A percentile compares a stretch with the other conserved stretches of the same genome.
phyloP scores from a whole-genome alignment of 2,113 vertebrate species.

The Gymnogyps californianus region DNA sequence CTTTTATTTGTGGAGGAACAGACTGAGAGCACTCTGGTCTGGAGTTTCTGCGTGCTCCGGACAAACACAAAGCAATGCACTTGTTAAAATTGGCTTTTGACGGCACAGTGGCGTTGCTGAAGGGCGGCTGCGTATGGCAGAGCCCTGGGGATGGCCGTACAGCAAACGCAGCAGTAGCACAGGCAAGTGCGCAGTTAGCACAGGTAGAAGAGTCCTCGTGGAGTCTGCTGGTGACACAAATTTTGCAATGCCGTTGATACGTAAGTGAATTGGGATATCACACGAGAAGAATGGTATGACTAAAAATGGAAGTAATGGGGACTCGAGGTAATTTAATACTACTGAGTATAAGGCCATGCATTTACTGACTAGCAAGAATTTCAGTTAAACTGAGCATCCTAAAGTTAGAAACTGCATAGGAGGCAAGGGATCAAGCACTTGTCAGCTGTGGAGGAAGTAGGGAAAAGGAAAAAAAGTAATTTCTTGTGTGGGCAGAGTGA shows the following conservation, averaged over 20 bases:
- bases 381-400: neutral
- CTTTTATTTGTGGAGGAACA: neutral
- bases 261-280: neutral
- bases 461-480: neutral
- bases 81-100: neutral
- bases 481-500: neutral
- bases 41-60: rapidly evolving
- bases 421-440: neutral
- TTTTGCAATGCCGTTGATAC: rapidly evolving
- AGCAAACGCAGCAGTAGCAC: neutral
- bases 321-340: neutral
- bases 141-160: neutral
- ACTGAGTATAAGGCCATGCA: neutral
- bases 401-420: neutral
- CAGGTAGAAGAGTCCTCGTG: neutral
- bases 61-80: neutral
- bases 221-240: neutral
- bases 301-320: neutral
- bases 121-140: rapidly evolving
- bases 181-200: neutral
- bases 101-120: neutral
- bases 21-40: neutral
- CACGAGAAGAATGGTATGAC: neutral
- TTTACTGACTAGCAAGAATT: neutral
- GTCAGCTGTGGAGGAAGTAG: neutral